phyloP scores from a whole-genome alignment of 2,797 vertebrate genomes.

The Diplodus puntazzo region DNA sequence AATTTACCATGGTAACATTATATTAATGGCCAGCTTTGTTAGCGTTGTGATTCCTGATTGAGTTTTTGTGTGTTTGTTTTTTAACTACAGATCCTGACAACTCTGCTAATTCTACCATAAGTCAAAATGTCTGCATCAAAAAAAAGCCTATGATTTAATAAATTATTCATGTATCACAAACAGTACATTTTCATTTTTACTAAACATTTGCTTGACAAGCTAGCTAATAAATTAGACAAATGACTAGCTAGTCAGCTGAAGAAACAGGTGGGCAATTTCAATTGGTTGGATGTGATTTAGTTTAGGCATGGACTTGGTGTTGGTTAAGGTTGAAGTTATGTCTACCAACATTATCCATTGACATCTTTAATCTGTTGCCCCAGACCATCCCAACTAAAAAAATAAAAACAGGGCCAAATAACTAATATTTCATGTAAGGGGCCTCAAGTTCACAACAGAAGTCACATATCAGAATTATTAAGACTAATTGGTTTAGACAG shows the following conservation, averaged over 20 bases:
- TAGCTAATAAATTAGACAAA: background rate
- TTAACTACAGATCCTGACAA: slow-evolving; percentile 3
- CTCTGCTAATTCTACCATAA: background rate
- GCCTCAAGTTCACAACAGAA: background rate
- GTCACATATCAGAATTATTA: background rate
- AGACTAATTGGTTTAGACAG: background rate
- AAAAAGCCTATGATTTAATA: background rate
- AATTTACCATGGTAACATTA: slow-evolving; percentile 20
- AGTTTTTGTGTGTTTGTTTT: background rate
- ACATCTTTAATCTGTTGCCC: background rate
- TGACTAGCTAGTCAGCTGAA: background rate
- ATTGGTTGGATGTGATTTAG: background rate
- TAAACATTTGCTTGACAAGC: background rate
- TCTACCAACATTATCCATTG: background rate
- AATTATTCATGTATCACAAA: background rate
- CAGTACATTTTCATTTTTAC: background rate
- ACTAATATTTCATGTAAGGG: slow-evolving; percentile 3
- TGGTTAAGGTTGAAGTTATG: background rate
- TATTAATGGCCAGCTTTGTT: background rate
- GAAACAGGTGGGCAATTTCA: background rate
- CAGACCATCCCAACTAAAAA: background rate
- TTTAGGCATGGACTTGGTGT: background rate
- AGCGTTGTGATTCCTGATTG: background rate
- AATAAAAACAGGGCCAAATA: background rate
- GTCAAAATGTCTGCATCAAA: background rate